Percentiles rank a stretch among this genome's conserved stretches.
These are phyloP conservation scores for Lepidurus couesii DNA, from an alignment of 1,140 invertebrate species.

Conservation along the genomic window DNA sequence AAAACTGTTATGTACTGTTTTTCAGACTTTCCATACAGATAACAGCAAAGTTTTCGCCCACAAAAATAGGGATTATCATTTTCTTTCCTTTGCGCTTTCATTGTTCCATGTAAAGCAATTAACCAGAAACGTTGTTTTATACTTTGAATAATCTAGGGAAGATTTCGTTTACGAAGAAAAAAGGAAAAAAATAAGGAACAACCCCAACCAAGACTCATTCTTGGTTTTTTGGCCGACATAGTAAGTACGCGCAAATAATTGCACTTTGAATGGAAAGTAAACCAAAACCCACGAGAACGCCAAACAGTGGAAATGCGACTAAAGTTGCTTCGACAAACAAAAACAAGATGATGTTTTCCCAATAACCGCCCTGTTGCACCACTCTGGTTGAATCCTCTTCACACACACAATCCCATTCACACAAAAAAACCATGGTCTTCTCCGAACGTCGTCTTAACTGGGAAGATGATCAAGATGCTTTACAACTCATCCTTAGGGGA, in stretches of 20 bases:
- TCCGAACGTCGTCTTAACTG: not conserved
- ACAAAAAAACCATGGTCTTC: not conserved
- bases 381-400: not conserved
- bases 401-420: constrained; percentile 2
- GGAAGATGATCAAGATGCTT: constrained; percentile 36
- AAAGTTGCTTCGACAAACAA: not conserved
- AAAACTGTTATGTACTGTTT: constrained; percentile 3
- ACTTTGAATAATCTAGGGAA: not conserved
- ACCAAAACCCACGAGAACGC: not conserved
- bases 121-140: constrained; percentile 1
- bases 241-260: constrained; percentile 13
- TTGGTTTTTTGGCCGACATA: constrained; percentile 10
- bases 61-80: constrained; percentile 23
- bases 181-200: not conserved
- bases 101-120: not conserved
- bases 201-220: not conserved
- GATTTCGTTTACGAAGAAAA: not conserved
- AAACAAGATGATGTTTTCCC: not conserved
- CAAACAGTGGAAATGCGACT: constrained; percentile 5
- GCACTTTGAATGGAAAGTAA: not conserved
- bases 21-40: constrained; percentile 2
- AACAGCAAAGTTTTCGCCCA: constrained; percentile 25
- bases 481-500: constrained; percentile 61
- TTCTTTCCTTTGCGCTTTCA: not conserved
- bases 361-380: not conserved